These are phyloP conservation scores for Cydia pomonella DNA, from an alignment of 1,140 invertebrate species.

Conservation along the genomic window DNA sequence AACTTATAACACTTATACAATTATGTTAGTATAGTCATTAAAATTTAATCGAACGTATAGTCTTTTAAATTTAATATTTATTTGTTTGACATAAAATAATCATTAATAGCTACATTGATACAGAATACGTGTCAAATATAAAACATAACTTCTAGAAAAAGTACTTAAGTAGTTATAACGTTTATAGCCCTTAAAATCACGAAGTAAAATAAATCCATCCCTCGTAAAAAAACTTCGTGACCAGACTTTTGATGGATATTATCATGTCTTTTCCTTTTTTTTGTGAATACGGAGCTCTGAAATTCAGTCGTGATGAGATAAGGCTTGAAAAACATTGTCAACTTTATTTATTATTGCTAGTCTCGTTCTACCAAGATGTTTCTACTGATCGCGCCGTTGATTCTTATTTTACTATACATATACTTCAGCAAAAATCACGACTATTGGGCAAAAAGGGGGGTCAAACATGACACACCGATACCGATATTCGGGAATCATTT, in stretches of 20 bases:
- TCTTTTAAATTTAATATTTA: no score
- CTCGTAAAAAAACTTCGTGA: no score
- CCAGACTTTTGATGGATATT: neutral
- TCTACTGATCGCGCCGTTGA: neutral
- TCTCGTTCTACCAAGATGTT: neutral
- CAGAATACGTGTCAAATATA: neutral
- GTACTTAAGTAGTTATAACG: neutral
- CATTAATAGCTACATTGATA: neutral
- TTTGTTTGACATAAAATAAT: neutral
- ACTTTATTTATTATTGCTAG: neutral
- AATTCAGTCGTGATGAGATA: neutral
- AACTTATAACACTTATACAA: no score
- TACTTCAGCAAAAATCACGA: conserved; percentile 16
- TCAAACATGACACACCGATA: neutral
- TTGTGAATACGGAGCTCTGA: neutral
- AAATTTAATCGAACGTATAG: no score
- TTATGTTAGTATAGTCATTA: no score
- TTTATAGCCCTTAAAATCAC: neutral
- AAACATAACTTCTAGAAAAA: neutral
- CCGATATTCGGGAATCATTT: conserved; percentile 31
- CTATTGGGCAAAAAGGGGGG: conserved; percentile 30
- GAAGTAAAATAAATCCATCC: neutral
- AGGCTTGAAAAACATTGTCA: neutral
- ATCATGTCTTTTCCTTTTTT: no score
- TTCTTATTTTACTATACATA: conserved; percentile 1